These are phyloP conservation scores for Phyllostomus hastatus DNA, from an alignment of 2,113 vertebrate species.

Conservation along the genomic window DNA sequence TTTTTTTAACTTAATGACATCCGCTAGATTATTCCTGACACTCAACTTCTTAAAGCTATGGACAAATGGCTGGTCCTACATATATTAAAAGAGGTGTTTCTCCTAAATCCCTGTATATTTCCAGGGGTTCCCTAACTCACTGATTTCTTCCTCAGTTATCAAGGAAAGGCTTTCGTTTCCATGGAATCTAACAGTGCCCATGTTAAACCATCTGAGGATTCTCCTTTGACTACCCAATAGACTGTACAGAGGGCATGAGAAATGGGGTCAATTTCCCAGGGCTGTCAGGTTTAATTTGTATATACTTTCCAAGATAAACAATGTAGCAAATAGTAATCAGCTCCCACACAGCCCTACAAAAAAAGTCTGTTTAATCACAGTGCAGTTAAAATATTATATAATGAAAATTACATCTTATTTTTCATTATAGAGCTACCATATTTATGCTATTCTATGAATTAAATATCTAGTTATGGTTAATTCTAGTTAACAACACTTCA, in stretches of 20 bases:
- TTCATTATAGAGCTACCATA: conserved; percentile 7
- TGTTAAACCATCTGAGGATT: background rate
- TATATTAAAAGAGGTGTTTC: background rate
- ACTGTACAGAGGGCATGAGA: background rate
- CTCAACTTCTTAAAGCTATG: background rate
- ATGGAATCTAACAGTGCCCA: background rate
- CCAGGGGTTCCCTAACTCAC: background rate
- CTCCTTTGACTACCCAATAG: background rate
- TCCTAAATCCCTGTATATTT: background rate
- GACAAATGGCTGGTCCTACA: background rate
- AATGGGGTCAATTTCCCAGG: background rate
- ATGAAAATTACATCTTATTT: background rate
- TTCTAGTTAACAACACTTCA: background rate
- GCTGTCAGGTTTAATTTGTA: background rate
- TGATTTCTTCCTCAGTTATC: background rate
- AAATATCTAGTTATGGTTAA: background rate
- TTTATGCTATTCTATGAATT: background rate
- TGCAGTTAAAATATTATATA: background rate
- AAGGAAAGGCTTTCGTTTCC: background rate
- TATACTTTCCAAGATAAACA: conserved; percentile 29
- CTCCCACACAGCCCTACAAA: background rate
- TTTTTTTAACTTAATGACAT: background rate
- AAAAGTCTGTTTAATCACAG: background rate
- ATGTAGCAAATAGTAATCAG: background rate
- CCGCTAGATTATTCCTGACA: background rate